Conservation (phyloP, 2,797 vertebrate species). For the Chromis chromis region DNA sequence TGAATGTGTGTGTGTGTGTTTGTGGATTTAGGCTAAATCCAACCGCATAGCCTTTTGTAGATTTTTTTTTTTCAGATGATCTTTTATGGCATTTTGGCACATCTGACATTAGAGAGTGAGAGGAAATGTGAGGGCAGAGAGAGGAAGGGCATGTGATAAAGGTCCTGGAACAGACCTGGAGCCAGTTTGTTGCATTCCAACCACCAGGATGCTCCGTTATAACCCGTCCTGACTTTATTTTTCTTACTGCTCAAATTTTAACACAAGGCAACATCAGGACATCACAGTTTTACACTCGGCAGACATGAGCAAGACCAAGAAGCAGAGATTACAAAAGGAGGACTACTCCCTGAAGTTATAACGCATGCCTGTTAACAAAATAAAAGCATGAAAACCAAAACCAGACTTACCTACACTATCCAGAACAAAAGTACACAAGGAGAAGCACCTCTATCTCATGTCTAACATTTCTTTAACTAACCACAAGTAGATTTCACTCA, state of each 20-base stretch:
- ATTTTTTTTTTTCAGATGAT: slow-evolving; percentile 3
- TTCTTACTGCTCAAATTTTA: neutral
- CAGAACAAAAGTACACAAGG: no score
- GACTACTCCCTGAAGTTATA: no score
- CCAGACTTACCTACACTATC: no score
- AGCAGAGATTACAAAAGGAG: neutral
- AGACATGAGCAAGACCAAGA: neutral
- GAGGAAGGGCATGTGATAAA: slow-evolving; percentile 25
- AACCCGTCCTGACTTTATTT: neutral
- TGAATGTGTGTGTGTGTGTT: neutral
- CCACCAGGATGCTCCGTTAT: neutral
- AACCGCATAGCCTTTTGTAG: neutral
- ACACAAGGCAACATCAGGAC: neutral
- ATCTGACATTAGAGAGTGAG: slow-evolving; percentile 4
- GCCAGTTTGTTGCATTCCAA: neutral
- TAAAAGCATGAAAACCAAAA: no score
- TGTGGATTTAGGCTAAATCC: slow-evolving; percentile 7
- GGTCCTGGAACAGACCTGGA: slow-evolving; percentile 4
- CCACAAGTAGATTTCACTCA: no score
- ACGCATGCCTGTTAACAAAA: no score
- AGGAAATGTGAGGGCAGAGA: neutral
- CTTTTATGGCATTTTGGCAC: neutral
- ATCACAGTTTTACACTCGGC: neutral
- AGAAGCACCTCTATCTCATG: no score
- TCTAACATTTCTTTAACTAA: no score